A percentile compares a stretch with the other conserved stretches of the same genome.
Conservation (phyloP, 1,140 invertebrate genomes). For the Meloidogyne exigua region DNA sequence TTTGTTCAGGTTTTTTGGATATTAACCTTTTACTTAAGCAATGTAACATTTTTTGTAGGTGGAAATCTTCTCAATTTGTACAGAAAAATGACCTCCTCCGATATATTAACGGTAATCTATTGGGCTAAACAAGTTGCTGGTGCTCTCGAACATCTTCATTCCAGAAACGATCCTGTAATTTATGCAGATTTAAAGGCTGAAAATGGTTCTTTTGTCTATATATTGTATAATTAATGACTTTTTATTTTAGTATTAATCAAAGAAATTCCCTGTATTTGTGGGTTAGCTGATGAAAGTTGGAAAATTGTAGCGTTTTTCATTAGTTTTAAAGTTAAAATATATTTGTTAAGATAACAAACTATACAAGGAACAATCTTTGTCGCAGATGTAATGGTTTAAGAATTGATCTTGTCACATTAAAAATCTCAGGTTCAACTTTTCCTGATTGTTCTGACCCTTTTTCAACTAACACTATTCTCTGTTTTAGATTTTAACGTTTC, state of each 20-base stretch:
- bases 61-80: constrained; percentile 33
- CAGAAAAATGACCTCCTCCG: constrained; percentile 30
- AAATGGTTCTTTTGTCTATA: constrained; percentile 13
- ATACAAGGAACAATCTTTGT: constrained; percentile 17
- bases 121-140: constrained; percentile 41
- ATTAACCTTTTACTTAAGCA: too few relatives aligned
- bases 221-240: neutral
- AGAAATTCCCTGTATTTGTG: constrained; percentile 32
- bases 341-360: neutral
- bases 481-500: constrained; percentile 19
- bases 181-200: constrained; percentile 37
- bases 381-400: constrained; percentile 21
- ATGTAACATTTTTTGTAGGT: constrained; percentile 21
- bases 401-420: constrained; percentile 31
- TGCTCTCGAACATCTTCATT: constrained; percentile 37
- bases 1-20: constrained; percentile 34
- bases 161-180: constrained; percentile 27
- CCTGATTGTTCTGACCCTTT: too few relatives aligned
- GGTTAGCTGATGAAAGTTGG: constrained; percentile 25
- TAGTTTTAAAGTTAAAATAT: neutral
- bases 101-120: constrained; percentile 25
- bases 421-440: constrained; percentile 33
- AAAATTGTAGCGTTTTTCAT: constrained; percentile 7
- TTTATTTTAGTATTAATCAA: constrained; percentile 37
- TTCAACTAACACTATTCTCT: too few relatives aligned